Evolutionary conservation across 2,113 vertebrate genomes (phyloP), one percentile per base, ranked within the genome.

Genomic region (Coreoperca whiteheadi): DNA sequence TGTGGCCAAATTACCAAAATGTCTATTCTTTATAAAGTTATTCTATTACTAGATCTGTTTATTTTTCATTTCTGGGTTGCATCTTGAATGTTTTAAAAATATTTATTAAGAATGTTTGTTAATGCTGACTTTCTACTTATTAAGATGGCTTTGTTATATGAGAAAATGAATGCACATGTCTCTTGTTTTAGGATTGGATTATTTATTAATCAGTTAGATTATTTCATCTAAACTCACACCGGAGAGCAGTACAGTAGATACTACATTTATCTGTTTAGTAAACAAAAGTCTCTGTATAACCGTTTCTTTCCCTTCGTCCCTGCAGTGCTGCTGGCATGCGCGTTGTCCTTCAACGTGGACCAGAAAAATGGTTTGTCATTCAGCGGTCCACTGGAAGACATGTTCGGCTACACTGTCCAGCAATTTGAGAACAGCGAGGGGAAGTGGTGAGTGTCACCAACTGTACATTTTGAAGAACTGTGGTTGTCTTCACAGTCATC

Each of bases 371-470:
- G 94, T 0, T 70, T 98, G 96, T 97, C 95, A 1, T 99, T 99
- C 93, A 95, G 74, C 3, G 98, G 98, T 0, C 95, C 97, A 0
- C 88, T 98, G 88, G 97, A 98, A 71, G 98, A 99, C 85, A 96
- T 99, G 98, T 99, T 99, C 0, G 98, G 98, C 15, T 99, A 99
- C 82, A 97, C 97, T 0, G 97, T 99, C 67, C 98, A 99, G 84
- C 98, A 99, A 74, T 99, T 99, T 92, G 96, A 98, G 96, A 99
- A 99, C 83, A 96, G 95, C 39, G 98, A 99, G 85, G 98, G 98
- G 50, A 99, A 99, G 94, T 99, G 98, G 98, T 99, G 95, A 96
- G 96, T 77, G 71, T 39, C 79, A n/a, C 39, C 21, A 18, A 32
- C 46, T 8, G 57, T 10, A 11, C 37, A 6, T 70, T 59, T 66